phyloP scores from a whole-genome alignment of 2,888 invertebrate genomes.

The Exocentrus adspersus region DNA sequence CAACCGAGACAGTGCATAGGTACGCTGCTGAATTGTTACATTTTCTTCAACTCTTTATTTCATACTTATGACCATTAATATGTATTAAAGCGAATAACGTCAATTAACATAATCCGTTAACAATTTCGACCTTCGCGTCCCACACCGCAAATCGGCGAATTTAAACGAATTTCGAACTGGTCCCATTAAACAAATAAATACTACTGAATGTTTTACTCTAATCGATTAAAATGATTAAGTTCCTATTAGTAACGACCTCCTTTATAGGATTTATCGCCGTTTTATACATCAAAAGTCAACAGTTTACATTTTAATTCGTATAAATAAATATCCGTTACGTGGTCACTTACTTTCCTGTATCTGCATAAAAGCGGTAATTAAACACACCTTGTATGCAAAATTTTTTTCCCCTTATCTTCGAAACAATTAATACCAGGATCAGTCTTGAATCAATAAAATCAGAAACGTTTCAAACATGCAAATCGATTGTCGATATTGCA shows the following conservation, averaged over 20 bases:
- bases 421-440: too few relatives aligned
- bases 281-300: background rate
- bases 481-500: background rate
- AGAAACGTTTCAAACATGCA: too few relatives aligned
- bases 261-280: background rate
- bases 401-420: too few relatives aligned
- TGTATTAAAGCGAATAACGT: too few relatives aligned
- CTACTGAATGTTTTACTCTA: background rate
- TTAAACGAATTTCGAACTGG: background rate
- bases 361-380: background rate
- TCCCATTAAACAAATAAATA: background rate
- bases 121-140: background rate
- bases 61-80: too few relatives aligned
- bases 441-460: too few relatives aligned
- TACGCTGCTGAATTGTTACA: too few relatives aligned
- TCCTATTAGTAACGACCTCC: slow-evolving; percentile 3
- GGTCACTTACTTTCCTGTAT: background rate
- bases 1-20: too few relatives aligned
- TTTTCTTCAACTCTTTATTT: too few relatives aligned
- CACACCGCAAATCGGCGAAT: background rate
- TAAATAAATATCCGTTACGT: background rate
- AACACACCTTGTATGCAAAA: background rate
- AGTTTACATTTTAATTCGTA: background rate
- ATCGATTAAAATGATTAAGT: slow-evolving; percentile 1
- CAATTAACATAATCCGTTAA: background rate